Base-by-base conservation (phyloP, 2,113 vertebrate genomes). In the Mirza zaza region DNA sequence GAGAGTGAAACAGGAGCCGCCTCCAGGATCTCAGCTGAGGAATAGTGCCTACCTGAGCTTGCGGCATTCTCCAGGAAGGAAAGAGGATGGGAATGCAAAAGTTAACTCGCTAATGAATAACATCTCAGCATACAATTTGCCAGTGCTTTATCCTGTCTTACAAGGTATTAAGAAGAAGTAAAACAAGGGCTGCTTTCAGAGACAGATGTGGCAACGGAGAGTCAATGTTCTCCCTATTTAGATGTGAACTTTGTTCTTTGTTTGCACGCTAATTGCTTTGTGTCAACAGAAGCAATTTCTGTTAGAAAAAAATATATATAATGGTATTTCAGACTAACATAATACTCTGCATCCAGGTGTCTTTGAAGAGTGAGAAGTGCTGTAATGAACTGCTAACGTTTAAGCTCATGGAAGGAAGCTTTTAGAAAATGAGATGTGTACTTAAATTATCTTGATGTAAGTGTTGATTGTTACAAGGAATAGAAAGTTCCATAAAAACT, bases 281-380 rank as follows among this genome's bases (percentile, higher is more conserved):
- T 96, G 96, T 97, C 97, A 98, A 97, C 97, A 98, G 96, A 98
- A 97, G 97, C 83, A 94, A 90, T 97, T 97, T 97, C 95, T 97
- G 94, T 91, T 92, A 86, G 85, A 52, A 97, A 98, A 97, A 97
- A 98, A 98, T 97, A 96, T 96, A 96, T 96, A 93, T 71, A 11
- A 1, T 84, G 92, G 68, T 14, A 14, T 92, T 96, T 91, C 50
- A 42, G 57, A 45, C 3, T 95, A 97, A 6, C 2, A 97, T 93
- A 96, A 97, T 97, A 96, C 92, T 96, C 79, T 84, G 90, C 97
- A 97, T 97, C 93, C 97, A 93, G 95, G 70, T 97, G 92, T 97
- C 96, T 95, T 86, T 98, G 87, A 97, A 97, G 95, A 97, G 82
- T 92, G 96, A 97, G 92, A 96, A 93, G 94, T 97, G 84, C 84